Conservation (phyloP, 1,140 invertebrate species). For the Calosoma granatense region DNA sequence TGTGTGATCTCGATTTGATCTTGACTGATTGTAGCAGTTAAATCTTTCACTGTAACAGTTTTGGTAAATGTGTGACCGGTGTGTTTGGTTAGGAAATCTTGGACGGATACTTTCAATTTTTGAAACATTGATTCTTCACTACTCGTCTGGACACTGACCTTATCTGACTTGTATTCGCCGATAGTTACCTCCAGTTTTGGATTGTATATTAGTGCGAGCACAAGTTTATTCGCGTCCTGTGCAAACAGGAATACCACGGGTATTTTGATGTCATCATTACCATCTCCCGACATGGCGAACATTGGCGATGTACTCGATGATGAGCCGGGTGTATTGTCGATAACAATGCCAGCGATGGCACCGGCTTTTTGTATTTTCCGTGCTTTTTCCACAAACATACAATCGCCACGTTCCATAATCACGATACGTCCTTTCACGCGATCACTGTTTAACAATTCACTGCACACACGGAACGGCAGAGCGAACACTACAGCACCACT, state of each 20-base stretch:
- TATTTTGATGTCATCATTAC: constrained; percentile 76
- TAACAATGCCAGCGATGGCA: constrained; percentile 74
- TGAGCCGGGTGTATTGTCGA: constrained; percentile 75
- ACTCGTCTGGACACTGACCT: constrained; percentile 19
- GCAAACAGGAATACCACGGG: constrained; percentile 85
- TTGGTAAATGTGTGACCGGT: constrained; percentile 28
- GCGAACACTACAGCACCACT: constrained; percentile 52
- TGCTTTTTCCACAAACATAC: constrained; percentile 94
- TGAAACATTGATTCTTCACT: constrained; percentile 33
- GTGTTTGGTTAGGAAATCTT: constrained; percentile 34
- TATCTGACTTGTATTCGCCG: constrained; percentile 35
- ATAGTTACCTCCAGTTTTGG: constrained; percentile 42
- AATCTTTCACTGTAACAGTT: constrained; percentile 23
- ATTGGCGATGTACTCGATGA: constrained; percentile 62
- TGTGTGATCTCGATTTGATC: constrained; percentile 27
- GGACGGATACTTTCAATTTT: constrained; percentile 32
- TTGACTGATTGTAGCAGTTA: constrained; percentile 25
- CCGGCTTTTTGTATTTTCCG: constrained; percentile 73
- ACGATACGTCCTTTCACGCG: constrained; percentile 66
- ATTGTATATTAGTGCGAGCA: constrained; percentile 42
- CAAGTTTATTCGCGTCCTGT: constrained; percentile 59
- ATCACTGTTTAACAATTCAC: constrained; percentile 47
- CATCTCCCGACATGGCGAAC: constrained; percentile 96
- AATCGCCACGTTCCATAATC: constrained; percentile 78
- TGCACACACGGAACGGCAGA: constrained; percentile 60